phyloP scores from a whole-genome alignment of 1,140 invertebrate genomes.

The Drosophila nebulosa region DNA sequence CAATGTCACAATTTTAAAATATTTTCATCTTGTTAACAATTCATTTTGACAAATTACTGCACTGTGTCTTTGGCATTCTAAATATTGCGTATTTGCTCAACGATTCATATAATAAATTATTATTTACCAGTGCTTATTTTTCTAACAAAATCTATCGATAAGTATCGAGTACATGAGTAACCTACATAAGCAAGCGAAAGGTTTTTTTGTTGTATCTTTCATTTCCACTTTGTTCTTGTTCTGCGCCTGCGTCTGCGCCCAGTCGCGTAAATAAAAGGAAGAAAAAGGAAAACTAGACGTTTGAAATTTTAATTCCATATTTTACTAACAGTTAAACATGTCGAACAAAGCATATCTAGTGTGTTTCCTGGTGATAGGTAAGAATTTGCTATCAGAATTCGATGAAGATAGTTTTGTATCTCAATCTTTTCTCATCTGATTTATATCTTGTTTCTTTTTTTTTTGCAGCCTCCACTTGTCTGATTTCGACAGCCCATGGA shows the following conservation, averaged over 20 bases:
- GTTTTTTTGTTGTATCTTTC: conserved; percentile 25
- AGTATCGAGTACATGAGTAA: no score
- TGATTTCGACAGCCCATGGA: conserved; percentile 38
- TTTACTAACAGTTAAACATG: conserved; percentile 39
- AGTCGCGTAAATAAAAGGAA: conserved; percentile 29
- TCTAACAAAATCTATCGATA: no score
- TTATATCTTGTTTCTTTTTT: neutral
- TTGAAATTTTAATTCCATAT: conserved; percentile 5
- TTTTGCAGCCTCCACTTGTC: conserved; percentile 54
- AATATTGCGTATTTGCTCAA: no score
- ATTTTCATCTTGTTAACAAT: neutral
- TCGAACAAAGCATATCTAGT: conserved; percentile 42
- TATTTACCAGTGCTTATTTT: no score
- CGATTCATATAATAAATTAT: no score
- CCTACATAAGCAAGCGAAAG: no score
- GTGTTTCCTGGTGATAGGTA: conserved; percentile 54
- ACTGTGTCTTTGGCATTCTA: no score
- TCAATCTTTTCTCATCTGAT: neutral
- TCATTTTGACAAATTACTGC: no score
- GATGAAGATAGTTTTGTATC: neutral
- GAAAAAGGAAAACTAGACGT: conserved; percentile 20
- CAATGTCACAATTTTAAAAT: neutral
- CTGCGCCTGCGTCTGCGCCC: conserved; percentile 54
- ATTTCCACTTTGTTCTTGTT: conserved; percentile 39
- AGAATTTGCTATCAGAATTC: conserved; percentile 10